A percentile compares a stretch with the other conserved stretches of the same genome.
Evolutionary conservation across 2,113 vertebrate species (phyloP).

Genomic region (Anser brachyrhynchus): DNA sequence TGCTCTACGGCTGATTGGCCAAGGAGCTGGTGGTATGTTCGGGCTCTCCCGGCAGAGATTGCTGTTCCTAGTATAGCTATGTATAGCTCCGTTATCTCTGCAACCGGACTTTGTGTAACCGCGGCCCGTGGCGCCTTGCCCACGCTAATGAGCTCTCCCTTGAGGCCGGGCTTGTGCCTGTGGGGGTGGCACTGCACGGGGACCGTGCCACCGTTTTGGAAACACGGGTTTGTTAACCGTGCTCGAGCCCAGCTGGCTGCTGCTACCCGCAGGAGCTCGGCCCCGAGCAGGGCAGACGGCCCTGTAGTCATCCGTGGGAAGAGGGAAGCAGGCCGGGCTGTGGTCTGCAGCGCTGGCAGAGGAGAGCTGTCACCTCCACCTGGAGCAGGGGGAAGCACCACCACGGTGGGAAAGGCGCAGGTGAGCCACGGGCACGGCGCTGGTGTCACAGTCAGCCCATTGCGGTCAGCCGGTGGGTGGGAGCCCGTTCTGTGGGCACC

Average conservation of each 20-base stretch:
- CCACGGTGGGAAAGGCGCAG: background rate
- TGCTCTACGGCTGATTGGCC: background rate
- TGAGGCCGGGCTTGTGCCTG: constrained; percentile 7
- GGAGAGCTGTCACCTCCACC: background rate
- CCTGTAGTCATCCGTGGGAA: background rate
- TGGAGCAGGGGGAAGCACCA: background rate
- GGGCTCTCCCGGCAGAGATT: constrained; percentile 3
- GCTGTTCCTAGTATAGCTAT: constrained; percentile 49
- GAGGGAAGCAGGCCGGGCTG: background rate
- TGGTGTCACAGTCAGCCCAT: background rate
- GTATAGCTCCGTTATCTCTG: constrained; percentile 66
- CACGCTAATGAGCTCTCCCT: constrained; percentile 34
- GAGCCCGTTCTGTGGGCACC: background rate
- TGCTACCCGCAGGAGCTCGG: background rate
- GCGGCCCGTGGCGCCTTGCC: constrained; percentile 47
- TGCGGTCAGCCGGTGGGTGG: background rate
- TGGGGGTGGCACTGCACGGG: background rate
- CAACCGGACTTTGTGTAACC: constrained; percentile 28
- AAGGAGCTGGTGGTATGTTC: constrained; percentile 16
- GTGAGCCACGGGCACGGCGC: constrained; percentile 12
- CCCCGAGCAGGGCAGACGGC: background rate
- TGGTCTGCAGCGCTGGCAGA: background rate
- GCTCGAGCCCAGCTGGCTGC: background rate
- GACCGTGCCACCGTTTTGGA: background rate
- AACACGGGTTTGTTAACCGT: background rate